Conservation (phyloP, 2,797 vertebrate species). For the Anguilla megastoma region DNA sequence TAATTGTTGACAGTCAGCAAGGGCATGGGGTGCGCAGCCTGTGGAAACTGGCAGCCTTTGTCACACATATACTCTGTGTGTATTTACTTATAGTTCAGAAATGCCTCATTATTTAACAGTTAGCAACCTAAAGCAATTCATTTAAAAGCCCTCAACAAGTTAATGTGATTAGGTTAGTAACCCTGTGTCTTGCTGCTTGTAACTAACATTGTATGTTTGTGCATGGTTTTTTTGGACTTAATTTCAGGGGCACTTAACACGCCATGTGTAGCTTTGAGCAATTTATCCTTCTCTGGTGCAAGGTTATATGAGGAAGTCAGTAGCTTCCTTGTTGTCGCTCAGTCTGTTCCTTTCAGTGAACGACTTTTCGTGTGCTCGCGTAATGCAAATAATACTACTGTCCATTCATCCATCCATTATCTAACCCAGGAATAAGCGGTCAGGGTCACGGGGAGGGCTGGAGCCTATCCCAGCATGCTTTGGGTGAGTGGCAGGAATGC, state of each 20-base stretch:
- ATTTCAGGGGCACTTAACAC: constrained; percentile 39
- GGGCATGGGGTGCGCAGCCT: background rate
- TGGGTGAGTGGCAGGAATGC: too few species aligned
- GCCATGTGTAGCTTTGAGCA: background rate
- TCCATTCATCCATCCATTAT: background rate
- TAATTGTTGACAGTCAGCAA: background rate
- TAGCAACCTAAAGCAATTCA: background rate
- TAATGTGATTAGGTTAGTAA: background rate
- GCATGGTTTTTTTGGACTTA: constrained; percentile 50
- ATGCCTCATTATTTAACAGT: background rate
- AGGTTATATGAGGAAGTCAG: background rate
- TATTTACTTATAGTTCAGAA: background rate
- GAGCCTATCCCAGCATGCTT: too few species aligned
- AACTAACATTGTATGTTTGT: constrained; percentile 25
- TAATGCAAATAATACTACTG: background rate
- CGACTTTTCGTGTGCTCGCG: background rate
- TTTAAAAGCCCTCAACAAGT: background rate
- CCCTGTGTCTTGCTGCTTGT: constrained; percentile 54
- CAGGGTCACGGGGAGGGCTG: too few species aligned
- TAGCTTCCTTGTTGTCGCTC: background rate
- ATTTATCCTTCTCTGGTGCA: background rate
- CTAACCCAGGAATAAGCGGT: too few species aligned
- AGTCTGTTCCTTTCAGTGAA: background rate
- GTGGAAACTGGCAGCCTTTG: background rate
- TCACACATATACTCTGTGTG: background rate